Base-by-base conservation (phyloP, 2,888 invertebrate species). In the Chrysodeixis includens region DNA sequence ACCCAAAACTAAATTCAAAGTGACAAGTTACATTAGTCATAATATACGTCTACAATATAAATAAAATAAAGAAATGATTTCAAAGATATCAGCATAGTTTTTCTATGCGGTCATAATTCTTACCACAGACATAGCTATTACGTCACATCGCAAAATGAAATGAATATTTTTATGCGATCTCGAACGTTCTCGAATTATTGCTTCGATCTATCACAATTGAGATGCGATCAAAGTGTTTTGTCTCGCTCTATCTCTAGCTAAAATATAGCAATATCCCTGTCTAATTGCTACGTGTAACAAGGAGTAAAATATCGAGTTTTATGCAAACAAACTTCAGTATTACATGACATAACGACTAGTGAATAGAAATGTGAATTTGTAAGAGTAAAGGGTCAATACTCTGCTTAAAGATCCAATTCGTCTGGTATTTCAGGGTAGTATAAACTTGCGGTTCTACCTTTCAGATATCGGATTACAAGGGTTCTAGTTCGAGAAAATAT, bases 191-290 rank as follows among this genome's bases (percentile, higher is more conserved):
- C 30, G 16, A 65, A 55, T 62, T 30, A 69, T 65, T 67, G 60
- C 57, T 18, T 64, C 40, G 30, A 75, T 79, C 65, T 56, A 65
- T 70, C 69, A 76, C 56, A 35, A 54, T 55, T 40, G 35, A 57
- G 7, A 35, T 44, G 40, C 18, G 8, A 22, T 49, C 35, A 61
- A 49, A 58, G 44, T 46, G 30, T 53, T 54, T 46, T 59, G 35
- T 30, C 49, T 51, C 55, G 10, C 52, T 26, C 20, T 16, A 14
- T 1, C 40, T 40, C n/a, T n/a, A 5, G 35, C 1, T 35, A 14
- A 35, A 35, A 35, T 12, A 35, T 12, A 35, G 35, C 35, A 35
- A 35, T 35, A 40, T 40, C n/a, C 40, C 40, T 7, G 7, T 40
- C 40, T 40, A 40, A n/a, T 5, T 40, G n/a, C n/a, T n/a, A 40